These are phyloP conservation scores for Corythaeola cristata DNA, from an alignment of 2,113 vertebrate species.

Conservation along the genomic window DNA sequence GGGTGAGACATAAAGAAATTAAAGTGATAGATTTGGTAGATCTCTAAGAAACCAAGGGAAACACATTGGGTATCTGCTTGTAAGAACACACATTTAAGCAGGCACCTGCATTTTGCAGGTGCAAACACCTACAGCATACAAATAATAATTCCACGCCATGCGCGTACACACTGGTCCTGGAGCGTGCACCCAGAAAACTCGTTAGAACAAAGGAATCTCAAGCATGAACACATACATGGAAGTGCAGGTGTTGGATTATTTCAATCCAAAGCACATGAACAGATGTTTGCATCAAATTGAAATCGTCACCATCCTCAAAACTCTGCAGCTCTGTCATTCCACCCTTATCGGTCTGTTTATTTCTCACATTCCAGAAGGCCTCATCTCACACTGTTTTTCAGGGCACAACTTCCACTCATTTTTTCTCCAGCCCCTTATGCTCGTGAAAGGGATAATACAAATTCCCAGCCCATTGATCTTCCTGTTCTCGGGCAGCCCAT, in stretches of 20 bases:
- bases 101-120: constrained; percentile 17
- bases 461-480: neutral
- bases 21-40: neutral
- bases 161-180: neutral
- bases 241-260: constrained; percentile 31
- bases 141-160: neutral
- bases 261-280: neutral
- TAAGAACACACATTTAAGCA: neutral
- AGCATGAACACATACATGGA: neutral
- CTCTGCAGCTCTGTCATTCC: constrained; percentile 1
- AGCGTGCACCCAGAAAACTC: neutral
- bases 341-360: neutral
- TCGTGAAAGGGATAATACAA: neutral
- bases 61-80: neutral
- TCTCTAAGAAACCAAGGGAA: neutral
- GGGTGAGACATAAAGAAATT: neutral
- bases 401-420: neutral
- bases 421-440: neutral
- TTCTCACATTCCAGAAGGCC: constrained; percentile 1
- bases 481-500: neutral
- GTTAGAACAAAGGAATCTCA: neutral
- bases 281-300: constrained; percentile 52
- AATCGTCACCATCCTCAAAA: constrained; percentile 23
- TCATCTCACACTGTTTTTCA: neutral
- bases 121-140: constrained; percentile 12